phyloP scores from a whole-genome alignment of 2,113 vertebrate species.

The Bubo bubo region DNA sequence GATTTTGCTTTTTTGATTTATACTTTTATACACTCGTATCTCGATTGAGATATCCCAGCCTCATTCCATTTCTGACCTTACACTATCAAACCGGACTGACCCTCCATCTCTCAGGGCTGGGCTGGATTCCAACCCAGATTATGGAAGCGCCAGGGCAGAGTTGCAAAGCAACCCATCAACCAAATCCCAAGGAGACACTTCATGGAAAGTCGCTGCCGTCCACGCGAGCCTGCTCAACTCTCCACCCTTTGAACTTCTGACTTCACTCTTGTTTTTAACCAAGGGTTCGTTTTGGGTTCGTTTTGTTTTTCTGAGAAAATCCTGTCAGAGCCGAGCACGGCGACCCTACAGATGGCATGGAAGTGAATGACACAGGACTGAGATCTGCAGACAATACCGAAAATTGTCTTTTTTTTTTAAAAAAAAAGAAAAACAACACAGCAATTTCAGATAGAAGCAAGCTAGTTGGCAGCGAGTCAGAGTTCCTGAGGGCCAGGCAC shows the following conservation, averaged over 20 bases:
- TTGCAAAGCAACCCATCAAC: conserved; percentile 73
- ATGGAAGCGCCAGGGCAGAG: conserved; percentile 65
- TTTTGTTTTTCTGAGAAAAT: conserved; percentile 49
- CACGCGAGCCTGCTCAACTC: conserved; percentile 52
- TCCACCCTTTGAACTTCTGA: conserved; percentile 73
- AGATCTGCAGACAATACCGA: conserved; percentile 26
- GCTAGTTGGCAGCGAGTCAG: background rate
- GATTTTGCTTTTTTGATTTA: conserved; percentile 81
- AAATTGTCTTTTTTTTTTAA: background rate
- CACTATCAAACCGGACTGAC: conserved; percentile 67
- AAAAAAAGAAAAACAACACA: background rate
- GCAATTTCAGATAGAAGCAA: background rate
- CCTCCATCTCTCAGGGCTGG: conserved; percentile 72
- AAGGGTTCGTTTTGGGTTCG: background rate
- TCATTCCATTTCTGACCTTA: conserved; percentile 78
- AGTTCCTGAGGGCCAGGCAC: conserved; percentile 70
- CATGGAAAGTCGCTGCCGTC: background rate
- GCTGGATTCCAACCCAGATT: conserved; percentile 72
- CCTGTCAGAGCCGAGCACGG: conserved; percentile 33
- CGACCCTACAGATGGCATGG: conserved; percentile 53
- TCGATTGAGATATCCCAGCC: conserved; percentile 69
- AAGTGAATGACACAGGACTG: conserved; percentile 30
- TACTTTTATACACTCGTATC: conserved; percentile 70
- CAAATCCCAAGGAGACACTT: conserved; percentile 65
- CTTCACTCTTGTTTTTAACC: conserved; percentile 6